phyloP scores from a whole-genome alignment of 30 jellyfish, hydroid and myxozoan genomes.

The Aurelia sp. region DNA sequence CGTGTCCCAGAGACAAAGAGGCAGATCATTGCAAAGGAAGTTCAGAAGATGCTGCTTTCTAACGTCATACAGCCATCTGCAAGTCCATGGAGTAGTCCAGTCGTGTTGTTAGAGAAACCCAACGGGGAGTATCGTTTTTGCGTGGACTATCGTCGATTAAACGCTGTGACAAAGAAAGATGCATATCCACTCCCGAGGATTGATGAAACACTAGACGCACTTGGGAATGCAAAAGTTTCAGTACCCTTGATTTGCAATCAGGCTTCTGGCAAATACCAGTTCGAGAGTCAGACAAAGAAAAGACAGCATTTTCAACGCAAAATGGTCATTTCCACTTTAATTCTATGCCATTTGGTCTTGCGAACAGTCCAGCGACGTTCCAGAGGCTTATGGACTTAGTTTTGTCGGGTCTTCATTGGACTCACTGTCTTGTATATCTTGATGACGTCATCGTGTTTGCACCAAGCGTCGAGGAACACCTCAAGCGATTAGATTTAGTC shows the following conservation, averaged over 20 bases:
- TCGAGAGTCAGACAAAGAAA: constrained; percentile 21
- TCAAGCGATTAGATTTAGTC: constrained; percentile 24
- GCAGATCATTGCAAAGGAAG: constrained; percentile 40
- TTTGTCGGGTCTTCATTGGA: constrained; percentile 52
- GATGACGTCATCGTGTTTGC: constrained; percentile 36
- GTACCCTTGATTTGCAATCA: constrained; percentile 48
- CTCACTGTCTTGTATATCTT: constrained; percentile 38
- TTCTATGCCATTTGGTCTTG: constrained; percentile 12
- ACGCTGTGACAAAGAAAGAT: constrained; percentile 73
- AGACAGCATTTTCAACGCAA: constrained; percentile 1
- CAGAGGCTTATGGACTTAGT: constrained; percentile 60
- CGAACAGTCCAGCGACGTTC: constrained; percentile 53
- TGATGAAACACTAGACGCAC: constrained; percentile 67
- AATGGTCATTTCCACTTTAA: too few relatives aligned
- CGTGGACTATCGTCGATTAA: constrained; percentile 29
- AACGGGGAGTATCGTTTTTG: constrained; percentile 27
- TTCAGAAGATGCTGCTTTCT: constrained; percentile 55
- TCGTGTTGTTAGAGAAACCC: constrained; percentile 57
- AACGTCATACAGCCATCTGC: constrained; percentile 52
- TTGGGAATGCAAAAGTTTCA: constrained; percentile 29
- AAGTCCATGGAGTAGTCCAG: constrained; percentile 79
- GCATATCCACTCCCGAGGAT: constrained; percentile 69
- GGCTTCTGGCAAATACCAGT: constrained; percentile 76
- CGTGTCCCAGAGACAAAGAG: constrained; percentile 74
- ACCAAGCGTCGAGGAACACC: constrained; percentile 28